Evolutionary conservation across 2,888 invertebrate species (phyloP).

Genomic region (Oegoconia quadripuncta): DNA sequence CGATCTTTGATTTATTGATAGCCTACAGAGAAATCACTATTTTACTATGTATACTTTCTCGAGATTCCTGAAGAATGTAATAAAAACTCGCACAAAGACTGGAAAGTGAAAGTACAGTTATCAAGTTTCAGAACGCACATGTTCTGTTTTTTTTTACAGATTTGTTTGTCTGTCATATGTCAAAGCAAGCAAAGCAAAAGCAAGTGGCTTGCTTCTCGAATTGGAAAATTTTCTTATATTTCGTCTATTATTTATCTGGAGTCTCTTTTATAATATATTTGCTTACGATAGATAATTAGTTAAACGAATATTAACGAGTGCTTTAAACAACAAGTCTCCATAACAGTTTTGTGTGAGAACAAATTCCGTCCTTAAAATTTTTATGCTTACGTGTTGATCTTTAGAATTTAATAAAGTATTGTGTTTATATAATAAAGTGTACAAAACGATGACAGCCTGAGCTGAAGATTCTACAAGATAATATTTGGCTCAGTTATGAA

Average conservation of each 20-base stretch:
- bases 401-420: not conserved
- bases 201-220: not conserved
- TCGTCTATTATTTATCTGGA: constrained; percentile 1
- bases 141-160: constrained; percentile 10
- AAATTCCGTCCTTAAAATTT: constrained; percentile 1
- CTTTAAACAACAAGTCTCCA: not conserved
- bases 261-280: no score
- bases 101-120: constrained; percentile 3
- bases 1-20: no score
- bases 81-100: not conserved
- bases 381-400: constrained; percentile 6
- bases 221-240: not conserved
- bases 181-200: no score
- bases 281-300: no score
- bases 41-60: no score
- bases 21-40: no score
- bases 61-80: no score
- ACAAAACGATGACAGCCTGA: not conserved
- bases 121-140: constrained; percentile 6
- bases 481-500: constrained; percentile 47
- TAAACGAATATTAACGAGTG: not conserved
- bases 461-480: not conserved
- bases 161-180: constrained; percentile 7
- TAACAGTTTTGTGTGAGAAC: not conserved
- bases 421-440: not conserved